Conservation (phyloP, 2,888 invertebrate species). For the Amiota communis region DNA sequence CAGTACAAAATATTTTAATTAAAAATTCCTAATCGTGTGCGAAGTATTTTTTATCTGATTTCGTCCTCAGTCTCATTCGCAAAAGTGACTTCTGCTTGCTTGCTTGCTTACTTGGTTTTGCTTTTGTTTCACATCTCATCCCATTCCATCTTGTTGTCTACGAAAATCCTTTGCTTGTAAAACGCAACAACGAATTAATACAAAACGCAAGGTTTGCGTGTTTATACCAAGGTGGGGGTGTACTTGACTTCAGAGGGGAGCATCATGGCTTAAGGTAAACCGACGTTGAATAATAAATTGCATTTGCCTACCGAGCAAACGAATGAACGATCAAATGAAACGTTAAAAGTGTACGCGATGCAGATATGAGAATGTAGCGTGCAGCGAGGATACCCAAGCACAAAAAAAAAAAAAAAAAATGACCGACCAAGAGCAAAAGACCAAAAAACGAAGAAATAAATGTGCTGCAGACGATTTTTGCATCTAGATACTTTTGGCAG, state of each 20-base stretch:
- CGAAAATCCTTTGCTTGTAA: conserved; percentile 42
- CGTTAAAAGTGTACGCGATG: conserved; percentile 30
- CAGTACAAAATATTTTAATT: conserved; percentile 74
- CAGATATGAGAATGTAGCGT: conserved; percentile 45
- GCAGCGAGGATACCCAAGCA: conserved; percentile 26
- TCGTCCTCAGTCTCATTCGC: conserved; percentile 17
- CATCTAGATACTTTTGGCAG: conserved; percentile 71
- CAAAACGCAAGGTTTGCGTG: conserved; percentile 65
- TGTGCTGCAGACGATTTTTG: conserved; percentile 50
- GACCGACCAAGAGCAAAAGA: neutral
- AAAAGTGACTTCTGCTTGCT: too few species aligned
- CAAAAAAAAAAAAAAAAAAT: neutral
- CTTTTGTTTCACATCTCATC: neutral
- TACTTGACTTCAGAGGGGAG: neutral
- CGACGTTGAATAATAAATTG: conserved; percentile 65
- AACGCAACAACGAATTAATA: conserved; percentile 70
- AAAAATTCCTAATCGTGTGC: conserved; percentile 74
- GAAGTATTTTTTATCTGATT: conserved; percentile 73
- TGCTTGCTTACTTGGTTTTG: conserved; percentile 6
- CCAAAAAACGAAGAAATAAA: neutral
- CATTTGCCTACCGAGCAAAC: conserved; percentile 54
- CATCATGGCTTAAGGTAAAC: conserved; percentile 44
- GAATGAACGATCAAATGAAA: conserved; percentile 30
- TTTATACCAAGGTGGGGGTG: conserved; percentile 40
- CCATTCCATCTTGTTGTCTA: neutral